A percentile compares a stretch with the other conserved stretches of the same genome.
phyloP scores from a whole-genome alignment of 2,888 invertebrate genomes.

The Trissolcus japonicus region DNA sequence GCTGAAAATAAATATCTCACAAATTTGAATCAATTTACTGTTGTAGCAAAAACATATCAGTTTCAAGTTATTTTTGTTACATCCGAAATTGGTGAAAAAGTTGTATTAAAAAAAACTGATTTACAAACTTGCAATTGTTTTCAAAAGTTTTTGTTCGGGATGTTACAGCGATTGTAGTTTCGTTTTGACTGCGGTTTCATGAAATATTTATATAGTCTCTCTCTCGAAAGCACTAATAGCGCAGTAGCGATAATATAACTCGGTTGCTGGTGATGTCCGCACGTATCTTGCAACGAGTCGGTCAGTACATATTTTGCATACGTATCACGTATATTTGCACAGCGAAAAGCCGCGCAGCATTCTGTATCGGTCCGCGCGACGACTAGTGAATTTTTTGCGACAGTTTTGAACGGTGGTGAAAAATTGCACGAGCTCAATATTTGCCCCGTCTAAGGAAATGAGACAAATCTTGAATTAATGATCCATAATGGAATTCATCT shows the following conservation, averaged over 20 bases:
- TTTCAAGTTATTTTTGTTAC: too few species aligned
- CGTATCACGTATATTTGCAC: slow-evolving; percentile 29
- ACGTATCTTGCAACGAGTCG: slow-evolving; percentile 9
- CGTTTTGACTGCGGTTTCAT: slow-evolving; percentile 33
- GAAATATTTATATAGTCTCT: slow-evolving; percentile 33
- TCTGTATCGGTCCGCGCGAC: slow-evolving; percentile 3
- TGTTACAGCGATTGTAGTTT: slow-evolving; percentile 36
- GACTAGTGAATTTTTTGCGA: neutral
- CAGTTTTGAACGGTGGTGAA: slow-evolving; percentile 10
- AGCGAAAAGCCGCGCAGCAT: slow-evolving; percentile 9
- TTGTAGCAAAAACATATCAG: neutral
- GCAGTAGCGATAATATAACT: slow-evolving; percentile 30
- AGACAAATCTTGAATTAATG: slow-evolving; percentile 27
- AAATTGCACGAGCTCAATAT: neutral
- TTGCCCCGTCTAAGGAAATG: slow-evolving; percentile 5
- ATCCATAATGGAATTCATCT: slow-evolving; percentile 20
- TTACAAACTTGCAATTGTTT: too few species aligned
- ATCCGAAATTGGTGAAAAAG: too few species aligned
- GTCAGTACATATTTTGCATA: slow-evolving; percentile 35
- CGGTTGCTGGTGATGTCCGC: slow-evolving; percentile 16
- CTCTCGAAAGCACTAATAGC: slow-evolving; percentile 12
- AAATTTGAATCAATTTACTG: too few species aligned
- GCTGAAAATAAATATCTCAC: too few species aligned
- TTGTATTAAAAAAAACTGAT: too few species aligned
- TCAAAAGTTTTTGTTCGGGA: slow-evolving; percentile 3